phyloP scores from a whole-genome alignment of 2,888 invertebrate genomes.

The Xestia rhomboidea region DNA sequence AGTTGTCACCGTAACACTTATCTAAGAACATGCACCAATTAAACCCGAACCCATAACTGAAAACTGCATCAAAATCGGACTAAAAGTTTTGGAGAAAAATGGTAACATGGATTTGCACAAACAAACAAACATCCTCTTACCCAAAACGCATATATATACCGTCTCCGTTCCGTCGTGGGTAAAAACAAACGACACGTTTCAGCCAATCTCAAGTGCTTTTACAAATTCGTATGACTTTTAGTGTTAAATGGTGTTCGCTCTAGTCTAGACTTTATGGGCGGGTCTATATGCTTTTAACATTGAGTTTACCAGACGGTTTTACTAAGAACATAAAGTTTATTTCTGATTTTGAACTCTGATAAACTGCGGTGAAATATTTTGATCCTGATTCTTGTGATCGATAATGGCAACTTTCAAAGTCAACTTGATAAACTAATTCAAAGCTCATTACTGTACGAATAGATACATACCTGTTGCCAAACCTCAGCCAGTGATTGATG shows the following conservation, averaged over 20 bases:
- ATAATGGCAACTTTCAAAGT: neutral
- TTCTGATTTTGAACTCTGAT: neutral
- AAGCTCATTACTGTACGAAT: slow-evolving; percentile 6
- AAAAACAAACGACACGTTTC: slow-evolving; percentile 32
- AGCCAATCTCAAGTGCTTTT: slow-evolving; percentile 35
- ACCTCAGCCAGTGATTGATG: slow-evolving; percentile 26
- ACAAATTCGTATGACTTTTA: slow-evolving; percentile 25
- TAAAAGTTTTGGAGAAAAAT: too few species aligned
- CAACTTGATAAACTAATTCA: slow-evolving; percentile 15
- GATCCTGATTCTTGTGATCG: neutral
- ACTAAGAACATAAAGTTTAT: neutral
- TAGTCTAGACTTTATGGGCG: neutral
- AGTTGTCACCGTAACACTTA: too few species aligned
- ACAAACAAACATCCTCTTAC: too few species aligned
- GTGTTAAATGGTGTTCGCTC: slow-evolving; percentile 1
- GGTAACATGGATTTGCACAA: too few species aligned
- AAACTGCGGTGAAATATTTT: neutral
- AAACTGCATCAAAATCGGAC: too few species aligned
- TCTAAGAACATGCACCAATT: too few species aligned
- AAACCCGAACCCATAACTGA: too few species aligned
- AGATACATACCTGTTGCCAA: slow-evolving; percentile 28
- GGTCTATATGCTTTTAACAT: neutral
- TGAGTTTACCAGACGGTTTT: slow-evolving; percentile 8
- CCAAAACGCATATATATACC: too few species aligned
- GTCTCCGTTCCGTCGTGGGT: too few species aligned